phyloP scores from a whole-genome alignment of 2,888 invertebrate genomes.

The Neria commutata region DNA sequence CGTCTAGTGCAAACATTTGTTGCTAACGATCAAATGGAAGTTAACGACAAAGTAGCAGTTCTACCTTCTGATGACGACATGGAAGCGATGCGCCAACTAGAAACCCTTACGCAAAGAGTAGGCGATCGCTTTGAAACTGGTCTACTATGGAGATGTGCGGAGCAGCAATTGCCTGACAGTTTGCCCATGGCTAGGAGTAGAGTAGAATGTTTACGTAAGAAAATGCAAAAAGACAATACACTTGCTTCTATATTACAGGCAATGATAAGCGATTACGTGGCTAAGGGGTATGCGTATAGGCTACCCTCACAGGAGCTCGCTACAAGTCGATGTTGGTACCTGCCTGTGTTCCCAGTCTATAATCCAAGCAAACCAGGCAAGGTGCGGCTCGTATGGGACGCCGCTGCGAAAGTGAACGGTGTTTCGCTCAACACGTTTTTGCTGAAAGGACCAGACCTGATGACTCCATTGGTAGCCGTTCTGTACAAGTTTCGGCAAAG shows the following conservation, averaged over 20 bases:
- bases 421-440: neutral
- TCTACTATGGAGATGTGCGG: neutral
- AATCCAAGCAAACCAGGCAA: constrained; percentile 1
- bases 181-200: neutral
- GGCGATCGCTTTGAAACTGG: neutral
- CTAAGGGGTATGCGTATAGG: constrained; percentile 1
- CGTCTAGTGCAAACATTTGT: too few species aligned
- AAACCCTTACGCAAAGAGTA: neutral
- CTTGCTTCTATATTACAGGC: neutral
- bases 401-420: neutral
- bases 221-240: neutral
- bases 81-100: too few species aligned
- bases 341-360: neutral
- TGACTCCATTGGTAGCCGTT: neutral
- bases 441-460: neutral
- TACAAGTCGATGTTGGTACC: neutral
- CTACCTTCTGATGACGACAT: too few species aligned
- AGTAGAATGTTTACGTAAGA: neutral
- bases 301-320: too few species aligned
- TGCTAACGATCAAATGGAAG: too few species aligned
- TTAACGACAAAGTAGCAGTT: too few species aligned
- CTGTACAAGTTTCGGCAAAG: neutral
- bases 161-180: neutral
- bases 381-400: too few species aligned
- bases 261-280: neutral